A percentile compares a stretch with the other conserved stretches of the same genome.
phyloP scores from a whole-genome alignment of 2,113 vertebrate genomes.

The Patagioenas fasciata region DNA sequence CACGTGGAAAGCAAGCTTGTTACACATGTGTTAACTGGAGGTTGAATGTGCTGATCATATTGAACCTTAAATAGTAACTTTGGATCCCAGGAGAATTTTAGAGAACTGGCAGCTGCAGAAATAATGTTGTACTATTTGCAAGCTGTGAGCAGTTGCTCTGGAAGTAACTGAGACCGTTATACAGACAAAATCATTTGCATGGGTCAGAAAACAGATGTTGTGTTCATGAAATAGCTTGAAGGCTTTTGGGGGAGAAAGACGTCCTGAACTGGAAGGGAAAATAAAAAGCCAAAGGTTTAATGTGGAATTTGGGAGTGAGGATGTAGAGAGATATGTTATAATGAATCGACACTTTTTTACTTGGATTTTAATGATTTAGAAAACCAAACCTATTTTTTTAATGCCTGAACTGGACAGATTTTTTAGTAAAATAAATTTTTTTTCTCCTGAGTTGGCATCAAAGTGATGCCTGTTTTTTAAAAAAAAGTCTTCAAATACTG shows the following conservation, averaged over 20 bases:
- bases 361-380: background rate
- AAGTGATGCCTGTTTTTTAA: background rate
- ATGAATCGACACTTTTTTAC: background rate
- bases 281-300: background rate
- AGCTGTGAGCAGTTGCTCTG: background rate
- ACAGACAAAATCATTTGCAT: background rate
- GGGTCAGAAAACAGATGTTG: constrained; percentile 5
- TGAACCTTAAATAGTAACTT: background rate
- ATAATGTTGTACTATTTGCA: background rate
- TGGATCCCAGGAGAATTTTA: background rate
- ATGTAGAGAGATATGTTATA: background rate
- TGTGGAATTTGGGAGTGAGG: background rate
- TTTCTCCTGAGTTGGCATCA: background rate
- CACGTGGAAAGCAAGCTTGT: background rate
- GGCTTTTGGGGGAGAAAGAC: background rate
- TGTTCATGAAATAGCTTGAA: background rate
- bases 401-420: background rate
- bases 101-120: background rate
- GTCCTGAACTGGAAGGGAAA: background rate
- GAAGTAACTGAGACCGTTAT: background rate
- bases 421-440: background rate
- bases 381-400: background rate
- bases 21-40: background rate
- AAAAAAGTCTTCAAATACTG: background rate
- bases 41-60: background rate